Conservation (phyloP, 2,797 vertebrate genomes). For the Oreochromis mossambicus region DNA sequence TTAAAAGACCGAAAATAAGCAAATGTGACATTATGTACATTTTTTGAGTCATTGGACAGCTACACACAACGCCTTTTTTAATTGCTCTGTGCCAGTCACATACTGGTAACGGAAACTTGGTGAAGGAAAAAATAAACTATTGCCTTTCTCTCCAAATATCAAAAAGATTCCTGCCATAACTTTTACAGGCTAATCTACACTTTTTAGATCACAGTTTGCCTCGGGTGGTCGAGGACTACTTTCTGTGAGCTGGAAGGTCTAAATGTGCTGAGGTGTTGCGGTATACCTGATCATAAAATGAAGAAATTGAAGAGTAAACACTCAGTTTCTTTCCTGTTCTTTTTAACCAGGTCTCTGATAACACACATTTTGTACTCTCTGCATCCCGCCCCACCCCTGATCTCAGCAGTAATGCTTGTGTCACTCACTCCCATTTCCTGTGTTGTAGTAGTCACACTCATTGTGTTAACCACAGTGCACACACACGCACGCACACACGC, state of each 20-base stretch:
- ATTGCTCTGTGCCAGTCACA: not conserved
- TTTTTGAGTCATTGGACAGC: not conserved
- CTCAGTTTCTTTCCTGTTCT: not conserved
- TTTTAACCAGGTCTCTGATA: not conserved
- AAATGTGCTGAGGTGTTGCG: not conserved
- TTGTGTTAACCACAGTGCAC: not conserved
- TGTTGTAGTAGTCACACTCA: not conserved
- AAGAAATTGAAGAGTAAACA: not conserved
- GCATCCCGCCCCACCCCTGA: not conserved
- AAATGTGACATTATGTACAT: not conserved
- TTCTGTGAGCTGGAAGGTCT: not conserved
- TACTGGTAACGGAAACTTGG: not conserved
- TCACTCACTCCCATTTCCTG: conserved; percentile 18
- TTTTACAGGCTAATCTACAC: not conserved
- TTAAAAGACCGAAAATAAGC: not conserved
- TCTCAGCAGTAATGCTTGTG: not conserved
- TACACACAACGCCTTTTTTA: not conserved
- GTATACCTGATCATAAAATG: not conserved
- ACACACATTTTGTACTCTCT: not conserved
- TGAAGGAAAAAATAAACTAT: not conserved
- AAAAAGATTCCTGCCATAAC: not conserved
- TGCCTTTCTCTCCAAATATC: accelerated
- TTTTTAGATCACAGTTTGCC: not conserved
- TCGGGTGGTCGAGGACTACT: not conserved
- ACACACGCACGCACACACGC: not conserved